phyloP scores from a whole-genome alignment of 2,888 invertebrate species.

The Athalia cordata region DNA sequence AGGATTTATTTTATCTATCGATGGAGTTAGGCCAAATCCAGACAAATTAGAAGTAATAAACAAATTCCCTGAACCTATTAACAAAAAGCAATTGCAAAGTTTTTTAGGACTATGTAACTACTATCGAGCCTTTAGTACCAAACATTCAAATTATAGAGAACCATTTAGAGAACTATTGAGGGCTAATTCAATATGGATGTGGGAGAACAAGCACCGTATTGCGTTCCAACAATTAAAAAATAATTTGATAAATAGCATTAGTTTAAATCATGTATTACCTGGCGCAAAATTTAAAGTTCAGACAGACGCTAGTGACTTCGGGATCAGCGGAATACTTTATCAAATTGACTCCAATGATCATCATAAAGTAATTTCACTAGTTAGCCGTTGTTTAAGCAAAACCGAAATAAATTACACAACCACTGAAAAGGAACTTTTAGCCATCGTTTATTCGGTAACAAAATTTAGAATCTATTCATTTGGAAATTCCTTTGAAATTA shows the following conservation, averaged over 20 bases:
- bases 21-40: conserved; percentile 12
- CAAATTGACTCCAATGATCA: conserved; percentile 44
- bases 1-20: not conserved
- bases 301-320: conserved; percentile 49
- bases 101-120: conserved; percentile 16
- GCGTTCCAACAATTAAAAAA: conserved; percentile 49
- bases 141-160: conserved; percentile 44
- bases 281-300: conserved; percentile 47
- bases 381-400: conserved; percentile 51
- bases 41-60: conserved; percentile 50
- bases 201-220: conserved; percentile 38
- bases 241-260: conserved; percentile 47
- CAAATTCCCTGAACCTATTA: conserved; percentile 51
- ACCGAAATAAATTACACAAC: conserved; percentile 54
- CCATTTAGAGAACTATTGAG: conserved; percentile 48
- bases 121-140: conserved; percentile 38
- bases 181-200: conserved; percentile 46
- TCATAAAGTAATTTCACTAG: conserved; percentile 50
- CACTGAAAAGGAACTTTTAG: conserved; percentile 57
- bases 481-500: conserved; percentile 38
- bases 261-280: conserved; percentile 46
- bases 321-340: conserved; percentile 53
- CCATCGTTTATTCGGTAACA: conserved; percentile 53
- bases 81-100: too few species aligned
- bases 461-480: conserved; percentile 53